Conservation (phyloP, 2,888 invertebrate genomes). For the Nomada flava region DNA sequence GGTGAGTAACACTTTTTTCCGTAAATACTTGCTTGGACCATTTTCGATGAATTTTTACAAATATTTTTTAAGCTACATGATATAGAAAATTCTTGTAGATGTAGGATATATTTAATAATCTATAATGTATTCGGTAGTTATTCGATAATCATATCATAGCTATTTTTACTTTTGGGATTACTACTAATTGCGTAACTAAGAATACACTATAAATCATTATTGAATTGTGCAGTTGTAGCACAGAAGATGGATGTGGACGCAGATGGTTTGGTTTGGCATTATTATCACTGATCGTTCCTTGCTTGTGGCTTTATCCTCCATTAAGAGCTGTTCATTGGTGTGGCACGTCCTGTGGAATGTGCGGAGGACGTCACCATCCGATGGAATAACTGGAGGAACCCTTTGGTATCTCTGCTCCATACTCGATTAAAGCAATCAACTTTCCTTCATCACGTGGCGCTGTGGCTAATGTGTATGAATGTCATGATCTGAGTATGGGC, state of each 20-base stretch:
- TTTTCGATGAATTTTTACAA: slow-evolving; percentile 6
- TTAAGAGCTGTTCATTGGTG: slow-evolving; percentile 93
- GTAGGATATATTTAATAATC: slow-evolving; percentile 8
- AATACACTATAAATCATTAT: slow-evolving; percentile 53
- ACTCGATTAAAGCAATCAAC: slow-evolving; percentile 72
- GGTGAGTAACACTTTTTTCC: slow-evolving; percentile 77
- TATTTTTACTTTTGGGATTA: slow-evolving; percentile 16
- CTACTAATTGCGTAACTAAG: slow-evolving; percentile 2
- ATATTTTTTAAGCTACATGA: background rate
- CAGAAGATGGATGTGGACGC: slow-evolving; percentile 90
- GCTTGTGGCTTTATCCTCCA: slow-evolving; percentile 97
- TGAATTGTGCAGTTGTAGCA: slow-evolving; percentile 76
- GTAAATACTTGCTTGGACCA: background rate
- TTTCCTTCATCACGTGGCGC: slow-evolving; percentile 66
- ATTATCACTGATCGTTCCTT: slow-evolving; percentile 95
- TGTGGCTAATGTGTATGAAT: slow-evolving; percentile 82
- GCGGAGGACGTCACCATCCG: slow-evolving; percentile 91
- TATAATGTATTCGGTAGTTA: slow-evolving; percentile 33
- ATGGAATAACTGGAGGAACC: slow-evolving; percentile 83
- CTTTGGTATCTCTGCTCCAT: slow-evolving; percentile 83
- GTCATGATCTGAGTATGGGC: slow-evolving; percentile 80
- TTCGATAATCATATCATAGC: slow-evolving; percentile 15
- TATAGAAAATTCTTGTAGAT: slow-evolving; percentile 11
- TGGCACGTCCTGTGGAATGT: slow-evolving; percentile 91
- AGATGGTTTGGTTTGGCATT: slow-evolving; percentile 94